Conservation (phyloP, 2,113 vertebrate species). For the Oxyruncus cristatus region DNA sequence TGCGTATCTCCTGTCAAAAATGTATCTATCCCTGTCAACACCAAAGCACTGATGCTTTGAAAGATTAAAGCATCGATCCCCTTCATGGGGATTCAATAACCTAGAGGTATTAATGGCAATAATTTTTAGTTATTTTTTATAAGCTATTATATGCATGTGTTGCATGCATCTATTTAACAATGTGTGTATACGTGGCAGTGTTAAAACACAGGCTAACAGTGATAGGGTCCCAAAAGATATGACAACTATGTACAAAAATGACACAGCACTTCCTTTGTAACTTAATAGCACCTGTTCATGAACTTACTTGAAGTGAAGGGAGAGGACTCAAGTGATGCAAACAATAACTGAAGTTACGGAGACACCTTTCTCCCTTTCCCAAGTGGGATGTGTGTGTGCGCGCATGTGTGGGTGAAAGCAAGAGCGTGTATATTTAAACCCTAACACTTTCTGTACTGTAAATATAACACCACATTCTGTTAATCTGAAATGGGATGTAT, state of each 20-base stretch:
- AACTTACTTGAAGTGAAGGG: conserved; percentile 65
- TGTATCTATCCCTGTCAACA: conserved; percentile 49
- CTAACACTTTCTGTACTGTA: conserved; percentile 64
- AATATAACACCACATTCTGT: conserved; percentile 67
- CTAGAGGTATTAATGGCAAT: conserved; percentile 63
- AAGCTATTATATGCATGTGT: conserved; percentile 58
- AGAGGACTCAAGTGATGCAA: background rate
- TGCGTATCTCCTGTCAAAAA: conserved; percentile 28
- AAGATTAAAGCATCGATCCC: conserved; percentile 35
- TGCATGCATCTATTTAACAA: conserved; percentile 66
- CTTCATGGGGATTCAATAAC: conserved; percentile 37
- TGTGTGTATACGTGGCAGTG: conserved; percentile 39
- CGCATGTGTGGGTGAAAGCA: conserved; percentile 24
- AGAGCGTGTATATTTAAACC: conserved; percentile 26
- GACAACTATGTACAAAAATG: background rate
- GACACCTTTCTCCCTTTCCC: conserved; percentile 22
- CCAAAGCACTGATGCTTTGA: conserved; percentile 62
- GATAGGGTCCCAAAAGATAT: background rate
- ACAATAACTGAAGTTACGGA: background rate
- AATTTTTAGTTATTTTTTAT: conserved; percentile 54
- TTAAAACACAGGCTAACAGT: background rate
- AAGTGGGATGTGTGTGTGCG: background rate
- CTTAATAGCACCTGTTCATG: conserved; percentile 60
- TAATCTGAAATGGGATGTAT: conserved; percentile 72
- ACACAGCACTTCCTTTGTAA: conserved; percentile 54